Evolutionary conservation across 1,140 invertebrate species (phyloP).

Genomic region (Sinella curviseta): DNA sequence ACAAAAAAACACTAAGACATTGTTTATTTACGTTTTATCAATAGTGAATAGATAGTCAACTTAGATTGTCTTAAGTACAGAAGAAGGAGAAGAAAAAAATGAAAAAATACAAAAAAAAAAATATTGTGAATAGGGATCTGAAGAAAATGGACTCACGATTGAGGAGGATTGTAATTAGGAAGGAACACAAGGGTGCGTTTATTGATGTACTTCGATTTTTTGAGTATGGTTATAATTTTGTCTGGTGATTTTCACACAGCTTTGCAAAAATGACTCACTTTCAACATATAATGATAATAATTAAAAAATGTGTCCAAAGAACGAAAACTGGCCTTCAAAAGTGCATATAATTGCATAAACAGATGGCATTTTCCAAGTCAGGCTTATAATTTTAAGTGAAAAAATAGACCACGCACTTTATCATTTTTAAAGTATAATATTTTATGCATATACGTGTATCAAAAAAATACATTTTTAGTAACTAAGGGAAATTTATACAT

Average conservation of each 20-base stretch:
- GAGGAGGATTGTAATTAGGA: too few species aligned
- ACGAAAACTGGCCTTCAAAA: neutral
- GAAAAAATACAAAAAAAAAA: too few species aligned
- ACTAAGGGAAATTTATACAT: too few species aligned
- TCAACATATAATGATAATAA: too few species aligned
- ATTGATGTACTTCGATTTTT: neutral
- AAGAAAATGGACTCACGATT: too few species aligned
- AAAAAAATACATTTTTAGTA: too few species aligned
- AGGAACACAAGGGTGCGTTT: too few species aligned
- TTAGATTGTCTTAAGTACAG: too few species aligned
- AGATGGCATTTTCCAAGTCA: conserved; percentile 4
- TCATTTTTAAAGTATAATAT: neutral
- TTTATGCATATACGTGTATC: too few species aligned
- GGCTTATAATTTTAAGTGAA: neutral
- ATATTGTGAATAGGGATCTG: too few species aligned
- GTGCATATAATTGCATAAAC: neutral
- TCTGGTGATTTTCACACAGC: neutral
- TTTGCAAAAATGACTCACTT: neutral
- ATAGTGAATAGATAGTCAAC: too few species aligned
- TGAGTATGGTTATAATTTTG: neutral
- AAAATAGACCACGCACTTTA: conserved; percentile 1
- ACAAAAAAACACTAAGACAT: neutral
- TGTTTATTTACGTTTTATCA: neutral
- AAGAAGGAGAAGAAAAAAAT: too few species aligned
- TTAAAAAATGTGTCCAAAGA: conserved; percentile 9